These are phyloP conservation scores for Furnarius figulus DNA, from an alignment of 2,113 vertebrate species.

Conservation along the genomic window DNA sequence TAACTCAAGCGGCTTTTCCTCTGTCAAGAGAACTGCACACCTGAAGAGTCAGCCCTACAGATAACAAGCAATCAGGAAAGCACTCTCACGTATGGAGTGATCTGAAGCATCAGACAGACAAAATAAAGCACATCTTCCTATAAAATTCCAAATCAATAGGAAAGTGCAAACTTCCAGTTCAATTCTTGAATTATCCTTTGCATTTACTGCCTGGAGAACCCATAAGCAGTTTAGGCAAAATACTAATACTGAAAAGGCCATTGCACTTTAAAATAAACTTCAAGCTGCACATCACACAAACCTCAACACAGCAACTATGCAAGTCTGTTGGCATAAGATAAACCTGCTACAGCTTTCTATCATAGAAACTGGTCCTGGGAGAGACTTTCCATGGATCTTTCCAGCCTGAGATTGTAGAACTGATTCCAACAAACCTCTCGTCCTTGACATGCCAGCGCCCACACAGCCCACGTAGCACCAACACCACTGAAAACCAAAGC, in stretches of 20 bases:
- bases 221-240: neutral
- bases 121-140: neutral
- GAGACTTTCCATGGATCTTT: neutral
- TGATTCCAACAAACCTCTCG: neutral
- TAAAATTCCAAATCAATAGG: neutral
- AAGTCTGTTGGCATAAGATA: neutral
- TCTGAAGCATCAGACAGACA: neutral
- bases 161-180: neutral
- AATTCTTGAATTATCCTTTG: neutral
- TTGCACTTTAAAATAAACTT: neutral
- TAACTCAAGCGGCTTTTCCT: neutral
- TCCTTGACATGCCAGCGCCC: neutral
- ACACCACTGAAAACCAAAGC: neutral
- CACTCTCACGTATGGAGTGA: neutral
- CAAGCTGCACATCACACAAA: neutral
- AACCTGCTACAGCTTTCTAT: neutral
- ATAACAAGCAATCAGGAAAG: neutral
- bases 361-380: neutral
- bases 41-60: neutral
- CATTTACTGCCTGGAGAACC: neutral
- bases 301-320: neutral
- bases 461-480: accelerated
- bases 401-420: neutral
- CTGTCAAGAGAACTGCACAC: neutral
- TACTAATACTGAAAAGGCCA: neutral